Evolutionary conservation across 2,113 vertebrate genomes (phyloP), one percentile per base, ranked within the genome.

Genomic region (Tretioscincus oriximinensis): DNA sequence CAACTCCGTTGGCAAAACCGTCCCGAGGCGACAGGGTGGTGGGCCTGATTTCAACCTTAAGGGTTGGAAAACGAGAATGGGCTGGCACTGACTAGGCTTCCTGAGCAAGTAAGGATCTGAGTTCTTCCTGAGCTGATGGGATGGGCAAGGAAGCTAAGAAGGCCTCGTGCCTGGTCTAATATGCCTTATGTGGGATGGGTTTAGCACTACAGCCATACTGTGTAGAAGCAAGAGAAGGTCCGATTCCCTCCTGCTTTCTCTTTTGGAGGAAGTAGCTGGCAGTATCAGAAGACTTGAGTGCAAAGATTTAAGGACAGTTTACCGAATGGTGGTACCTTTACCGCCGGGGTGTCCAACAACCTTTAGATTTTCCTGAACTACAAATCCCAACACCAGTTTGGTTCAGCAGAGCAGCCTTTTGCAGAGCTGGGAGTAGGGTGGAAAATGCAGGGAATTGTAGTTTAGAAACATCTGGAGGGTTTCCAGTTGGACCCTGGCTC

Each of bases 181-280:
- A 79, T 61, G 77, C 77, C 77, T 79, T 79, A 79, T 9, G 20
- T 28, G 18, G 21, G 35, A 61, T 71, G 77, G 35, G 2, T n/a
- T 35, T 41, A 9, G 65, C 41, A 29, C 21, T 60, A 22, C 18
- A 41, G 66, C 77, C 66, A 28, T 60, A 70, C n/a, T 70, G 51
- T n/a, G 24, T 51, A 78, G 49, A 20, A 69, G 31, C 5, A 41
- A 78, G 51, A 41, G 29, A 22, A 24, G 14, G 63, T 26, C 31
- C 31, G 11, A 58, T 4, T 14, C 60, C 9, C 14, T 65, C 51
- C 9, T 35, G 28, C 31, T 61, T 63, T 76, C 51, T 24, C 16
- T 69, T 60, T n/a, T 60, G 14, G 80, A 54, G 28, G 11, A 45
- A 45, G 78, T n/a, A 28, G 16, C 21, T 9, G 29, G 24, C 22